phyloP scores from a whole-genome alignment of 2,113 vertebrate species.

The Hystrix cristata region DNA sequence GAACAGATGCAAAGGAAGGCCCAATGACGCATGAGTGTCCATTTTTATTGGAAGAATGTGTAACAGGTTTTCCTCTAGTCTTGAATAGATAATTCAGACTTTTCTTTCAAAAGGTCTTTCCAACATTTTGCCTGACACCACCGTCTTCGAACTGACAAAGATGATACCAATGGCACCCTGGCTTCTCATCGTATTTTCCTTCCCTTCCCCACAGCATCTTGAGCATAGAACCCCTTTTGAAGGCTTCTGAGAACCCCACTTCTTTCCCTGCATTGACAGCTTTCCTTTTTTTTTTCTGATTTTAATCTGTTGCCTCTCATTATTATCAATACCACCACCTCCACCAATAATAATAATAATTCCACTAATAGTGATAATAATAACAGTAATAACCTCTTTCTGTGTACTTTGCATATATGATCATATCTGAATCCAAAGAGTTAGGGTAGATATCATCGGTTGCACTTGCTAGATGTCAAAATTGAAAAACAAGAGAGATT shows the following conservation, averaged over 20 bases:
- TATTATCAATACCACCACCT: not conserved
- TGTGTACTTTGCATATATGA: not conserved
- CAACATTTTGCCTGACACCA: not conserved
- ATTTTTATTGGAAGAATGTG: not conserved
- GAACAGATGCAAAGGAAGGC: not conserved
- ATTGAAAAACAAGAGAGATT: not conserved
- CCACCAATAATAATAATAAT: not conserved
- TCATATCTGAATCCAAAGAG: not conserved
- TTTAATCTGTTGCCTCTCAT: not conserved
- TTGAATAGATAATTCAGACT: not conserved
- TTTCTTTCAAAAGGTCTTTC: slow-evolving; percentile 27
- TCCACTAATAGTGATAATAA: not conserved
- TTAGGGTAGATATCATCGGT: not conserved
- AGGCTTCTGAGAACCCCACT: not conserved
- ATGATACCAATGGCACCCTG: no score
- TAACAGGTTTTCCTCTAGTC: not conserved
- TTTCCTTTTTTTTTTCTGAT: not conserved
- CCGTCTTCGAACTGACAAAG: not conserved
- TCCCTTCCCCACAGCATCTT: not conserved
- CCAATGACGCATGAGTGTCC: no score
- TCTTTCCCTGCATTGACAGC: not conserved
- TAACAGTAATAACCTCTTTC: not conserved
- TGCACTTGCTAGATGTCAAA: not conserved
- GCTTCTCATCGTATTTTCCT: not conserved
- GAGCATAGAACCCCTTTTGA: not conserved